phyloP scores from a whole-genome alignment of 2,888 invertebrate genomes.

The Noctua janthe region DNA sequence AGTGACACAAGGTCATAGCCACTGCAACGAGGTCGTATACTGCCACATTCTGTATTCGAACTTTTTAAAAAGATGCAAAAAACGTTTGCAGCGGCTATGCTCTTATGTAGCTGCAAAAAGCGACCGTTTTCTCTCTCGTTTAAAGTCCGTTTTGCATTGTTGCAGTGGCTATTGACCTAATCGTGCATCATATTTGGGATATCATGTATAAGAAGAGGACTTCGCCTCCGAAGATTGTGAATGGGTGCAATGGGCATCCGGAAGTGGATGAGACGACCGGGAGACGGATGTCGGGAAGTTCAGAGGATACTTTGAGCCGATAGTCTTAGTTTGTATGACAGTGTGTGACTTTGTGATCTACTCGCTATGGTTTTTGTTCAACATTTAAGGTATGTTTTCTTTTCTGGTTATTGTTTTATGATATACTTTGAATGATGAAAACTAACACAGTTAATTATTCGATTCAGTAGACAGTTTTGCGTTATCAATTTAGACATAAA shows the following conservation, averaged over 20 bases:
- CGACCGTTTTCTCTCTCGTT: conserved; percentile 60
- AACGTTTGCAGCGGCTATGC: conserved; percentile 90
- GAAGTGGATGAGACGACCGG: conserved; percentile 81
- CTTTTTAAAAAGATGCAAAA: conserved; percentile 49
- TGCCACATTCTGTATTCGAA: conserved; percentile 64
- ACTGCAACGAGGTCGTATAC: conserved; percentile 85
- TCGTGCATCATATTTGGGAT: conserved; percentile 99
- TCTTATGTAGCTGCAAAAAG: conserved; percentile 86
- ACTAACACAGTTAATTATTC: neutral
- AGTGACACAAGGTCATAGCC: conserved; percentile 87
- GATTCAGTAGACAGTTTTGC: neutral
- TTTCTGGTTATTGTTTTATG: neutral
- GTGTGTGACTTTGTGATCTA: conserved; percentile 61
- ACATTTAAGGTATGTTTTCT: conserved; percentile 20
- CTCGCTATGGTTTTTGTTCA: conserved; percentile 13
- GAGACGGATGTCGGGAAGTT: conserved; percentile 85
- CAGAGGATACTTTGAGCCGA: conserved; percentile 89
- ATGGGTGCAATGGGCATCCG: conserved; percentile 84
- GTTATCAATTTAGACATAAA: neutral
- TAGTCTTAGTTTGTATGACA: conserved; percentile 72
- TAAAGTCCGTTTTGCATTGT: conserved; percentile 86
- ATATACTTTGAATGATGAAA: neutral
- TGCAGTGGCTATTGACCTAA: conserved; percentile 99
- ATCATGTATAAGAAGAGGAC: conserved; percentile 93
- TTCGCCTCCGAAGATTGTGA: conserved; percentile 72